These are phyloP conservation scores for Galeruca laticollis DNA, from an alignment of 2,888 invertebrate species.

Conservation along the genomic window DNA sequence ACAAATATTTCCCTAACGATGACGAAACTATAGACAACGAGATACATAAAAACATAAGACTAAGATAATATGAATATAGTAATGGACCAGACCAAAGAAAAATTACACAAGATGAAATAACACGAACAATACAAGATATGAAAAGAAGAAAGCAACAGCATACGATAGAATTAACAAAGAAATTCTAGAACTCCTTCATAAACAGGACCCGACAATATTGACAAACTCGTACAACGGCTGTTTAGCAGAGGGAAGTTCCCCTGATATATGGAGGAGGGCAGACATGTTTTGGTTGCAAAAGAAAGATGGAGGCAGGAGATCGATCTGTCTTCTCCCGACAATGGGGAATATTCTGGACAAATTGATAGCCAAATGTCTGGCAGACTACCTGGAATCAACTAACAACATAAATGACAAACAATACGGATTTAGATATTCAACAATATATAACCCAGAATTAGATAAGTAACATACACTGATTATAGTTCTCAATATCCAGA, in stretches of 20 bases:
- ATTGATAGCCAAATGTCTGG: neutral
- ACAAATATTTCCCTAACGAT: too few species aligned
- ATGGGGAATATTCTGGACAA: neutral
- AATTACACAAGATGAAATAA: neutral
- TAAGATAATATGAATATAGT: neutral
- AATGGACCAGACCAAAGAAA: neutral
- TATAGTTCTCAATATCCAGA: too few species aligned
- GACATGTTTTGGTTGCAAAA: too few species aligned
- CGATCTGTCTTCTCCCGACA: too few species aligned
- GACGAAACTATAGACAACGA: neutral
- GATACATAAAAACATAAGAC: neutral
- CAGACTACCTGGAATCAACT: neutral
- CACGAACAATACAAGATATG: too few species aligned
- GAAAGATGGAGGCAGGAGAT: too few species aligned
- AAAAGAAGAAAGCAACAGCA: neutral
- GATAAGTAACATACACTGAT: neutral
- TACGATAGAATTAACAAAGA: neutral
- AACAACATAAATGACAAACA: neutral
- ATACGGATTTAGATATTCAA: neutral
- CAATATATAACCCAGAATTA: neutral
- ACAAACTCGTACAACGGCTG: neutral
- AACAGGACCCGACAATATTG: too few species aligned
- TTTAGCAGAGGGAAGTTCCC: neutral
- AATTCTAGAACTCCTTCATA: neutral
- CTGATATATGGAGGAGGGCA: too few species aligned